Evolutionary conservation across 2,797 vertebrate genomes (phyloP), one percentile per base, ranked within the genome.

Genomic region (Phyllotis vaccarum): DNA sequence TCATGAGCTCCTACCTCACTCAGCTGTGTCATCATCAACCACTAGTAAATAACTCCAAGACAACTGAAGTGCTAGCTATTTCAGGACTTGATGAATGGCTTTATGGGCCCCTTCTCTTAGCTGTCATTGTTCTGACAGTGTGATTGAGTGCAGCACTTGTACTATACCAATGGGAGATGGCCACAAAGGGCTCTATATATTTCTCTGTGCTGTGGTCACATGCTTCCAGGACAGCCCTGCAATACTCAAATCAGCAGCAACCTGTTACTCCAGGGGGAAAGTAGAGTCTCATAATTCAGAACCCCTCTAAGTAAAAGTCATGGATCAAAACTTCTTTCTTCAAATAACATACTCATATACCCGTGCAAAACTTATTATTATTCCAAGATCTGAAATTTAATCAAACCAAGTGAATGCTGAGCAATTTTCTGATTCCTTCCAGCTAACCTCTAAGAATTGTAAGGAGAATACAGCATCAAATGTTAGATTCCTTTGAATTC

Each of bases 11-110:
- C 81, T 91, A 93, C 76, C 70, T 97, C 72, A 90, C 27, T 98
- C 94, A 94, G 62, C 94, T 97, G 82, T 97, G 81, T 89, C 96
- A 94, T 95, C 95, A 96, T 96, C 94, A 94, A 94, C 95, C 64
- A 88, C 72, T 64, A 90, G 94, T 90, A 94, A 95, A 94, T 93
- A 97, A 97, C 90, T 94, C n/a, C 81, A 89, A 89, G 95, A 98
- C 93, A 97, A 97, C 91, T 93, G 64, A 96, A 97, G 79, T 86
- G 85, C 83, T 62, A 31, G 83, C 76, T 96, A 46, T 56, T 96
- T 89, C 78, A 72, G 74, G 95, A 19, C 13, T 1, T 96, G 96
- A 97, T 95, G 91, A 89, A 97, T 85, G 60, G 74, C 13, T 89
- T 52, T 81, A 76, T 75, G 68, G 74, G 40, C 24, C 43, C 89